Evolutionary conservation across 1,140 invertebrate genomes (phyloP).

Genomic region (Octopus sinensis): DNA sequence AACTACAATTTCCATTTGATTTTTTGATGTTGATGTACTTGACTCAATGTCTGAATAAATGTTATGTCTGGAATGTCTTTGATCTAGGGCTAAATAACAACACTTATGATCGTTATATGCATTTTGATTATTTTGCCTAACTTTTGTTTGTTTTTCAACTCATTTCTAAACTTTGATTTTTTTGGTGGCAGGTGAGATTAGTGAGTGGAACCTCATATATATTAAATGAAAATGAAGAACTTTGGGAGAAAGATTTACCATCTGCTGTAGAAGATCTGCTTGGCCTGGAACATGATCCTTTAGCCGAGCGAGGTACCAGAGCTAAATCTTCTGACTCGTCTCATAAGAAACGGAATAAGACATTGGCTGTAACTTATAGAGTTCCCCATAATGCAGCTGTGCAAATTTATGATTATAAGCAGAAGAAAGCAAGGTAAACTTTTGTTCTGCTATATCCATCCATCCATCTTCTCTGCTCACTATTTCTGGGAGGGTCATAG

Average conservation of each 20-base stretch:
- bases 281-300: constrained; percentile 49
- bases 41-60: too few species aligned
- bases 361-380: constrained; percentile 58
- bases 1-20: too few species aligned
- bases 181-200: constrained; percentile 52
- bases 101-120: too few species aligned
- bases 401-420: constrained; percentile 63
- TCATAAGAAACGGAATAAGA: constrained; percentile 50
- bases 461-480: too few species aligned
- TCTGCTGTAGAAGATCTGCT: constrained; percentile 57
- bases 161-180: neutral
- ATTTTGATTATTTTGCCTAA: too few species aligned
- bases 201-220: constrained; percentile 62
- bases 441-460: neutral
- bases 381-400: constrained; percentile 64
- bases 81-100: too few species aligned
- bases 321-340: neutral
- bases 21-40: too few species aligned
- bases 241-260: constrained; percentile 60
- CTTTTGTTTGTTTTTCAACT: too few species aligned
- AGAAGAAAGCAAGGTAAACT: constrained; percentile 59
- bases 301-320: constrained; percentile 54
- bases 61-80: too few species aligned
- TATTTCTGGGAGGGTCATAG: too few species aligned
- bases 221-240: constrained; percentile 62